Evolutionary conservation across 2,113 vertebrate species (phyloP).

Genomic region (Burhinus bistriatus): DNA sequence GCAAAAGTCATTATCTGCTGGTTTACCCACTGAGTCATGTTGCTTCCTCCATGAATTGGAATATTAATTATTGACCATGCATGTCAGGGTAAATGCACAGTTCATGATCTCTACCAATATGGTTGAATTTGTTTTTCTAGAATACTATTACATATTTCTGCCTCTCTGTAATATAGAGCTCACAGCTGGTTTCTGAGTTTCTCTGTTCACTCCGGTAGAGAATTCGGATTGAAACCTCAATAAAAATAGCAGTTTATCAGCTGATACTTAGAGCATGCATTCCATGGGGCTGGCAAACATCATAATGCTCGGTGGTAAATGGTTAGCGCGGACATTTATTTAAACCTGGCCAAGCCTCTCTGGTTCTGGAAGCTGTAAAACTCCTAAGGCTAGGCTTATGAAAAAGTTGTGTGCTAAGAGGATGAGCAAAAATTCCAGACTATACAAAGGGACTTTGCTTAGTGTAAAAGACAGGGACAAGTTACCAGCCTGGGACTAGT

Average conservation of each 20-base stretch:
- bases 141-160: background rate
- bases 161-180: background rate
- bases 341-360: background rate
- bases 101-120: background rate
- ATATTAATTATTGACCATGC: background rate
- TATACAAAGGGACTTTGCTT: background rate
- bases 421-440: constrained; percentile 18
- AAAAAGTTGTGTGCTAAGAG: background rate
- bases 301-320: background rate
- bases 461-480: background rate
- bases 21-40: background rate
- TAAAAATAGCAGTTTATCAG: constrained; percentile 22
- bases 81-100: background rate
- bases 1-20: background rate
- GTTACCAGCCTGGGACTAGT: background rate
- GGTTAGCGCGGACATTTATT: background rate
- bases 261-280: background rate
- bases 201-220: background rate
- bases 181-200: background rate
- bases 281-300: background rate
- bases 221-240: background rate
- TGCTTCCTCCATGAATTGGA: background rate
- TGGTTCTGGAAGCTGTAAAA: constrained; percentile 12
- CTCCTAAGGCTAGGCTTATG: background rate
- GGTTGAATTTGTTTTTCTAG: background rate